Conservation (phyloP, 1,140 invertebrate species). For the Hyles vespertilio region DNA sequence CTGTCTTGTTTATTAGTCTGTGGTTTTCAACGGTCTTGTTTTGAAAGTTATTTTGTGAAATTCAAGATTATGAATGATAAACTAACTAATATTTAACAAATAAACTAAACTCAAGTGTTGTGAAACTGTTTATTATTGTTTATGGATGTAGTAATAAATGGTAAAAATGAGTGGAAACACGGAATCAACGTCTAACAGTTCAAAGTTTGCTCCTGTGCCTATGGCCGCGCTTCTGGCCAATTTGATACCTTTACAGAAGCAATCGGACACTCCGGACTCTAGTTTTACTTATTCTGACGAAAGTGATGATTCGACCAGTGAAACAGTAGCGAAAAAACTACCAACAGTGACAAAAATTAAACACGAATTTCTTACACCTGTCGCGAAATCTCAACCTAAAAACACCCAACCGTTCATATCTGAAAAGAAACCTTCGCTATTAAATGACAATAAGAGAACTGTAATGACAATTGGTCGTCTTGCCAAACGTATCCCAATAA, state of each 20-base stretch:
- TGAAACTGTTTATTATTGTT: not conserved
- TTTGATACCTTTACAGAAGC: slow-evolving; percentile 51
- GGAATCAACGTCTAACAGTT: slow-evolving; percentile 59
- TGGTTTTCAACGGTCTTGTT: no score
- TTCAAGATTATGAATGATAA: no score
- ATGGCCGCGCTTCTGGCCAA: slow-evolving; percentile 65
- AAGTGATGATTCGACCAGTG: slow-evolving; percentile 45
- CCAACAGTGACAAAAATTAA: slow-evolving; percentile 28
- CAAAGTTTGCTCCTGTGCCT: slow-evolving; percentile 67
- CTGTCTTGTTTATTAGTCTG: no score
- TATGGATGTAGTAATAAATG: not conserved
- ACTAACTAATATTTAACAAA: no score
- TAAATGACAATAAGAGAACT: slow-evolving; percentile 49
- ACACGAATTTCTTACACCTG: slow-evolving; percentile 37
- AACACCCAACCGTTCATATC: slow-evolving; percentile 38
- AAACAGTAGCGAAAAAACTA: slow-evolving; percentile 41
- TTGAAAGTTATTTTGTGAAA: no score
- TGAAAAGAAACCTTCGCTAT: slow-evolving; percentile 37
- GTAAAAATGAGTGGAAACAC: slow-evolving; percentile 52
- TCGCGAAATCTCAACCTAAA: slow-evolving; percentile 32
- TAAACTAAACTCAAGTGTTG: no score
- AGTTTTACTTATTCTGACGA: slow-evolving; percentile 47
- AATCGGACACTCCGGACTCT: slow-evolving; percentile 40
- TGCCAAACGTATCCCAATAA: slow-evolving; percentile 44
- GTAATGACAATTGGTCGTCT: slow-evolving; percentile 24